Percentiles rank a stretch among this genome's conserved stretches.
These are phyloP conservation scores for Drosophila multiciliata DNA, from an alignment of 2,888 invertebrate species.

Conservation along the genomic window DNA sequence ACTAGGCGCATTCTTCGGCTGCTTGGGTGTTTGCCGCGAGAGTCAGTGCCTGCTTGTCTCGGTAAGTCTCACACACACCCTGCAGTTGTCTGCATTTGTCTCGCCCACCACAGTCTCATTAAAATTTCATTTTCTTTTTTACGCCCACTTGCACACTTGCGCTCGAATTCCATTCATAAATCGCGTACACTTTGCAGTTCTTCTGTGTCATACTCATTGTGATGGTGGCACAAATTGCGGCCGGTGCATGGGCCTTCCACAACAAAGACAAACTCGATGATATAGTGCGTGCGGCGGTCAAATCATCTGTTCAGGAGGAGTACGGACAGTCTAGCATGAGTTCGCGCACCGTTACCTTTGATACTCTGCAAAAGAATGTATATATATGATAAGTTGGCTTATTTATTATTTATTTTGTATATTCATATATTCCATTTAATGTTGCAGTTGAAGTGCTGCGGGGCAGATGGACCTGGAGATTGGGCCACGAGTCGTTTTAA, in stretches of 20 bases:
- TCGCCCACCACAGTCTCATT: conserved; percentile 50
- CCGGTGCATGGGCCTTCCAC: conserved; percentile 91
- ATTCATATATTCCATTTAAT: not conserved
- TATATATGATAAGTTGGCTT: conserved; percentile 50
- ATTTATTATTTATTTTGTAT: conserved; percentile 1
- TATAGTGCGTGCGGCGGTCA: conserved; percentile 88
- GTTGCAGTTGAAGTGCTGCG: conserved; percentile 90
- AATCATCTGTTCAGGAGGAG: conserved; percentile 88
- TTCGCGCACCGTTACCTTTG: conserved; percentile 87
- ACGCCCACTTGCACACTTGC: conserved; percentile 10
- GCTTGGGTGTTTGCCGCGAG: conserved; percentile 92
- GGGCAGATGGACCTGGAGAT: conserved; percentile 89
- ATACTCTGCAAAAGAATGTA: conserved; percentile 88
- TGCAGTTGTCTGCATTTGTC: conserved; percentile 23
- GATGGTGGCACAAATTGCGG: conserved; percentile 91
- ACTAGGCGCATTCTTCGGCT: conserved; percentile 92
- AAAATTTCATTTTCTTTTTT: conserved; percentile 26
- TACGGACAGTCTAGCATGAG: conserved; percentile 86
- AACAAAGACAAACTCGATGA: conserved; percentile 89
- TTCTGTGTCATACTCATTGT: conserved; percentile 91
- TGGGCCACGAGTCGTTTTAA: conserved; percentile 89
- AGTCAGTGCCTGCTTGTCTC: conserved; percentile 91
- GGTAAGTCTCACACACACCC: conserved; percentile 86
- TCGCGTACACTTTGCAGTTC: conserved; percentile 86
- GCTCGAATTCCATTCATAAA: conserved; percentile 45